A percentile compares a stretch with the other conserved stretches of the same genome.
These are phyloP conservation scores for Gorsachius magnificus DNA, from an alignment of 2,797 vertebrate genomes.

Conservation along the genomic window DNA sequence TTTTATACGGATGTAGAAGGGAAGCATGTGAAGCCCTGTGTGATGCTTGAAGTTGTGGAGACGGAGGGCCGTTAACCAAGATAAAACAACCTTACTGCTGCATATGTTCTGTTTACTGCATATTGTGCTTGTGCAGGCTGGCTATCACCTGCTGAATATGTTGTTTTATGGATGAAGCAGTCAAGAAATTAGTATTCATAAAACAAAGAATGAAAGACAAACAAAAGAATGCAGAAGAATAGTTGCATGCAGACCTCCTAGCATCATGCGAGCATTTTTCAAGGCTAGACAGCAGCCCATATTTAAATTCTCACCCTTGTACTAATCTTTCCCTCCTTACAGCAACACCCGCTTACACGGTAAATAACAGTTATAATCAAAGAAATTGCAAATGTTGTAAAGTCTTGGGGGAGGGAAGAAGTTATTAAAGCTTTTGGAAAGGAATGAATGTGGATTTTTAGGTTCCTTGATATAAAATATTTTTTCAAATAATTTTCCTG, in stretches of 20 bases:
- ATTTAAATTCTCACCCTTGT: not conserved
- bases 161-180: not conserved
- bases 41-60: not conserved
- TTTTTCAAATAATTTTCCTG: not conserved
- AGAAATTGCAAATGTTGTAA: not conserved
- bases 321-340: not conserved
- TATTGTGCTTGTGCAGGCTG: not conserved
- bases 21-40: not conserved
- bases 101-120: not conserved
- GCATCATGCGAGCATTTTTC: rapidly evolving
- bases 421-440: constrained; percentile 1
- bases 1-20: not conserved
- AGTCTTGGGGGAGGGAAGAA: not conserved
- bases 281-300: not conserved
- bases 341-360: not conserved
- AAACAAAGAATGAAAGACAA: constrained; percentile 2
- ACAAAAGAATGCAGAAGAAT: not conserved
- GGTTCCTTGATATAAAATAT: not conserved
- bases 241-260: not conserved
- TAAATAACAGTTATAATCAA: not conserved
- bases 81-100: not conserved
- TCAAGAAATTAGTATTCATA: not conserved
- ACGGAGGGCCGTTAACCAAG: not conserved
- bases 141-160: not conserved
- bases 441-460: not conserved